Evolutionary conservation across 2,113 vertebrate genomes (phyloP), one percentile per base, ranked within the genome.

Genomic region (Pseudorhombus dupliciocellatus): DNA sequence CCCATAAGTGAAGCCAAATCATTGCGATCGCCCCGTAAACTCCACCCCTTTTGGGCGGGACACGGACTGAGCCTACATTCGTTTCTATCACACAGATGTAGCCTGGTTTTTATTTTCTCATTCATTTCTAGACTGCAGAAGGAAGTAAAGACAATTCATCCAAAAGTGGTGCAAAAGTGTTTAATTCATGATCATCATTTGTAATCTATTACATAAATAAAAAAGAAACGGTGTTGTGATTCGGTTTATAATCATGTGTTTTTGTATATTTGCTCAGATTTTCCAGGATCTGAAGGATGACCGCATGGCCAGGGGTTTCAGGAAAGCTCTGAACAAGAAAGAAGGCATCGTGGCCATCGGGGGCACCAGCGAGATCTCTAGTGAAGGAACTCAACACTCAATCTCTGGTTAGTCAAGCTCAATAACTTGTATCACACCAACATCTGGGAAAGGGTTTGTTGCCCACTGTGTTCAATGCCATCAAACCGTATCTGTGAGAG

Each of bases 371-470:
- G 94, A 95, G 73, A 88, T 95, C 78, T 97, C 96, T 54, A 97
- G 96, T 0, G 95, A 94, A 86, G 96, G 97, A 50, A 98, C 97
- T 0, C 96, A 97, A 59, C 97, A 98, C 80, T 98, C 97, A 0
- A 98, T 96, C 73, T 92, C 90, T 64, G 87, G 91, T 91, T 37
- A 80, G 90, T 79, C 4, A 24, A 28, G 12, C 15, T 31, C 7
- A 18, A 20, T 20, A 6, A 62, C 2, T 12, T 20, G 8, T 60
- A 30, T 37, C n/a, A 57, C 21, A 51, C 26, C 14, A 44, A 44
- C 16, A 44, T 4, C 40, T 18, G 18, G 5, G 15, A 44, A 44
- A 15, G 15, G 15, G 40, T 44, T 42, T 16, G 12, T 14, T 1
- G 52, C 50, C 21, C 22, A 16, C 11, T 48, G 25, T 11, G 16